These are phyloP conservation scores for Oxyura jamaicensis DNA, from an alignment of 2,113 vertebrate genomes.

Conservation along the genomic window DNA sequence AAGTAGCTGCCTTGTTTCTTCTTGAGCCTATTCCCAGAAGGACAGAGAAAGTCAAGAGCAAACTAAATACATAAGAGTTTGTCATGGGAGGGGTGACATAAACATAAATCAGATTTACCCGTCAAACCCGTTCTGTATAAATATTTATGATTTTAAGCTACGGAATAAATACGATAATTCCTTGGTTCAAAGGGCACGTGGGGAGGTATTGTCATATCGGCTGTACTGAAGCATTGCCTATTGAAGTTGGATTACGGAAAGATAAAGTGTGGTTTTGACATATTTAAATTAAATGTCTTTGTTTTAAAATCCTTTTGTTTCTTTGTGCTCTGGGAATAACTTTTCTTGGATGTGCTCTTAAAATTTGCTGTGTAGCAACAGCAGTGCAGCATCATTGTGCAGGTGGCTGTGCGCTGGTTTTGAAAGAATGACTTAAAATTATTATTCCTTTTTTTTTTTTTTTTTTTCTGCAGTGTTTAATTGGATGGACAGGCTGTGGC, in stretches of 20 bases:
- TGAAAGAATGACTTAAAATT: not conserved
- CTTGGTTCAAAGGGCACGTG: conserved; percentile 4
- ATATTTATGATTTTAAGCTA: conserved; percentile 43
- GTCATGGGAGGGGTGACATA: conserved; percentile 22
- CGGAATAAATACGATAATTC: conserved; percentile 8
- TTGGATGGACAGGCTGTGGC: not conserved
- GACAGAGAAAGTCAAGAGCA: conserved; percentile 54
- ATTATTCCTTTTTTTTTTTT: not conserved
- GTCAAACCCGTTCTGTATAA: conserved; percentile 4
- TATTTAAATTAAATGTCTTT: conserved; percentile 10
- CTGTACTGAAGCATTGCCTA: not conserved
- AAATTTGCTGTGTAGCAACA: not conserved
- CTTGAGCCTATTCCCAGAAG: not conserved
- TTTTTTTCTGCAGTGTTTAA: not conserved
- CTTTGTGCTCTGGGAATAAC: not conserved
- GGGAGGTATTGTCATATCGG: not conserved
- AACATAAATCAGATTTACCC: conserved; percentile 49
- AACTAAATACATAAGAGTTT: conserved; percentile 37
- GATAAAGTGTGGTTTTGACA: not conserved
- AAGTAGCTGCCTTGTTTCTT: conserved; percentile 27
- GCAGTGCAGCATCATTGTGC: not conserved
- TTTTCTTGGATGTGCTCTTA: not conserved
- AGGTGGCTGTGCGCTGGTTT: not conserved
- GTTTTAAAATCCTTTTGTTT: not conserved
- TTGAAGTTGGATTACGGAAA: conserved; percentile 36